These are phyloP conservation scores for Scytalopus superciliaris DNA, from an alignment of 2,113 vertebrate species.

Conservation along the genomic window DNA sequence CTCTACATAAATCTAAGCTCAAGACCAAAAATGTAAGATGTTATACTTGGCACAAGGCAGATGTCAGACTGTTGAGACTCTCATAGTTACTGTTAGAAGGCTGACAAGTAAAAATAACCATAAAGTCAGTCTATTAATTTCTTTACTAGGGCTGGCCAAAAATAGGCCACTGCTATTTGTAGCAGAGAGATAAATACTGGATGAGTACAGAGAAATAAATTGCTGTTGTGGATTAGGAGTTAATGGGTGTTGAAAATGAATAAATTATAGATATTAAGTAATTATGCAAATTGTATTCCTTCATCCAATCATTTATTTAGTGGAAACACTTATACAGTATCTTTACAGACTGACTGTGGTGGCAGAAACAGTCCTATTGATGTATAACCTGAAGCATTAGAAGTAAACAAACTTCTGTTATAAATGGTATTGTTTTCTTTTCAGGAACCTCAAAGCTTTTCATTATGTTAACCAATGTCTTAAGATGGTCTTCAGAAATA, in stretches of 20 bases:
- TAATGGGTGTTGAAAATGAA: conserved; percentile 10
- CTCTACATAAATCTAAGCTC: not conserved
- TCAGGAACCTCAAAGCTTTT: not conserved
- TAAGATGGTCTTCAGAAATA: not conserved
- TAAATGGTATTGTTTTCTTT: not conserved
- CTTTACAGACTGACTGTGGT: not conserved
- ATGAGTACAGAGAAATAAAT: conserved; percentile 3
- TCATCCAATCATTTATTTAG: conserved; percentile 1
- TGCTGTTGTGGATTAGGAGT: not conserved
- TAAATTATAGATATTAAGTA: conserved; percentile 32
- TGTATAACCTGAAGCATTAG: not conserved
- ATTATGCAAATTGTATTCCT: conserved; percentile 37
- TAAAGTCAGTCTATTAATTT: not conserved
- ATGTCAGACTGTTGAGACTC: not conserved
- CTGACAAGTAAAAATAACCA: not conserved
- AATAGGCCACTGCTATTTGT: conserved; percentile 18
- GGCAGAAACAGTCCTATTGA: not conserved
- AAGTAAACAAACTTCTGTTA: not conserved
- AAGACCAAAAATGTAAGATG: not conserved
- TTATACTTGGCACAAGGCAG: not conserved
- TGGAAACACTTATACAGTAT: not conserved
- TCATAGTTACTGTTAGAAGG: not conserved
- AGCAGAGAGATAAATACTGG: not conserved
- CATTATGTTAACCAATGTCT: not conserved
- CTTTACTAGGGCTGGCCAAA: not conserved